Evolutionary conservation across 2,888 invertebrate species (phyloP), one percentile per base, ranked within the genome.

Genomic region (Cataglyphis cursor): DNA sequence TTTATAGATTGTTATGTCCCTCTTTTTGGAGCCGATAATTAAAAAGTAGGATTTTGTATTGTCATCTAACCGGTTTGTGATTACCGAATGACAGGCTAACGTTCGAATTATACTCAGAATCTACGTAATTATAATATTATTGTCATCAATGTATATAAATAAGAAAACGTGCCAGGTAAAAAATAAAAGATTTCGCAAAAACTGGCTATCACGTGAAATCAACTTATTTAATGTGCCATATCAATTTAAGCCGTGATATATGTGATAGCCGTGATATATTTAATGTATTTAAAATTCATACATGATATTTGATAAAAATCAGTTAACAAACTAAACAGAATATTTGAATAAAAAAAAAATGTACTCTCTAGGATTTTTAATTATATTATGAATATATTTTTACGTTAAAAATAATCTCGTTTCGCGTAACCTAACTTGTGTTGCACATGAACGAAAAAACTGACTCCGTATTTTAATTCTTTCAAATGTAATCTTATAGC

Each of bases 31-130:
- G 62, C 38, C 82, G 65, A 83, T 78, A 85, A 84, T 82, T 85
- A 83, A 86, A 89, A 89, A 88, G 82, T 88, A 70, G 59, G 64
- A 83, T 70, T 88, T 85, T 83, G 76, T 78, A 89, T 88, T 84
- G 84, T 86, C 76, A 82, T 84, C 83, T 44, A 87, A 89, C 89
- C 89, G 88, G 87, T 89, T 89, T 85, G 83, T 83, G 70, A 88
- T 85, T 85, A 87, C 73, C 68, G 70, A 65, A 75, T 18, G 64
- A 57, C 41, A 51, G 62, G 54, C 82, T 82, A 85, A 88, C 62
- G 83, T 80, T 78, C 84, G 87, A 76, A 68, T 85, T 84, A 84
- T 81, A 62, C 73, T 68, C 68, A 15, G 74, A 75, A 86, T 54
- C 75, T 83, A 84, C 82, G 48, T 87, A 80, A 80, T 59, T 74